A percentile compares a stretch with the other conserved stretches of the same genome.
Conservation (phyloP, 2,888 invertebrate species). For the Euzetes globulus region DNA sequence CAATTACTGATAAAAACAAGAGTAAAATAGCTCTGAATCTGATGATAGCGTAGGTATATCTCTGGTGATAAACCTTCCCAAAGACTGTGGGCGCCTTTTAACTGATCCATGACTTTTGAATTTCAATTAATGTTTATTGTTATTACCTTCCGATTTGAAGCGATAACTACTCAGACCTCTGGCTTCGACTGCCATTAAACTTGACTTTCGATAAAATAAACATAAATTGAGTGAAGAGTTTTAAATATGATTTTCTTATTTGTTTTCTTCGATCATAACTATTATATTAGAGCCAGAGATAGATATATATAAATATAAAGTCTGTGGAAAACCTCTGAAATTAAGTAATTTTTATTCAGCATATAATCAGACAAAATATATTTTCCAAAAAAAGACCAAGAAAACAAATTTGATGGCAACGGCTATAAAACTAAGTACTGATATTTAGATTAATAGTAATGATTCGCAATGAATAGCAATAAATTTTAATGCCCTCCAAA, state of each 20-base stretch:
- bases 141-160: background rate
- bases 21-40: background rate
- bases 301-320: background rate
- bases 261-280: too few species aligned
- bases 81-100: slow-evolving; percentile 3
- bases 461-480: background rate
- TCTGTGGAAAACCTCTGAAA: background rate
- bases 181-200: background rate
- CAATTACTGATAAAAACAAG: background rate
- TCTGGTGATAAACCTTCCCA: background rate
- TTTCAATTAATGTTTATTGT: background rate
- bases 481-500: slow-evolving; percentile 2
- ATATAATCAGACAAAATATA: background rate
- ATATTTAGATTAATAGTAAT: slow-evolving; percentile 10
- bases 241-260: too few species aligned
- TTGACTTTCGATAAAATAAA: too few species aligned
- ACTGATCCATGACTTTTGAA: background rate
- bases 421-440: slow-evolving; percentile 10
- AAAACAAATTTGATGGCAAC: slow-evolving; percentile 9
- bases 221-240: too few species aligned
- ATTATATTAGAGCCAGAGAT: background rate
- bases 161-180: background rate
- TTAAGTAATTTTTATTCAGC: slow-evolving; percentile 17
- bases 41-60: slow-evolving; percentile 1
- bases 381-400: background rate